Evolutionary conservation across 2,113 vertebrate species (phyloP).

Genomic region (Cochlearius cochlearius): DNA sequence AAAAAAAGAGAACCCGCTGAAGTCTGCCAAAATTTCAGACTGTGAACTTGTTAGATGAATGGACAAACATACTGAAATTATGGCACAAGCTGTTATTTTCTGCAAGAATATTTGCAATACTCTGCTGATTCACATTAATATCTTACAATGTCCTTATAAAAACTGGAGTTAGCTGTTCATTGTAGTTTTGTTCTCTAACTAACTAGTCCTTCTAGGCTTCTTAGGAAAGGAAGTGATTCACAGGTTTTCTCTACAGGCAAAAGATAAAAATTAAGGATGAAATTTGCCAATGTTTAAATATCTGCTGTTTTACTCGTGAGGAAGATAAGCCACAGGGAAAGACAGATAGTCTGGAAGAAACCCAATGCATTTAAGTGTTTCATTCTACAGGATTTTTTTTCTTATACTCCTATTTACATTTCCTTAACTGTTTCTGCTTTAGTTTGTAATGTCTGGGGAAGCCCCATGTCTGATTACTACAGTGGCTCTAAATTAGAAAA

Average conservation of each 20-base stretch:
- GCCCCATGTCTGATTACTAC: not conserved
- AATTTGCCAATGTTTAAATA: not conserved
- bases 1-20: not conserved
- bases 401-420: not conserved
- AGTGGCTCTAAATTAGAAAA: not conserved
- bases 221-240: not conserved
- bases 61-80: not conserved
- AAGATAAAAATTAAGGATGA: not conserved
- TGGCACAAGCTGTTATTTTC: not conserved
- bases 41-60: not conserved
- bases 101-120: not conserved
- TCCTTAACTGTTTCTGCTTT: not conserved
- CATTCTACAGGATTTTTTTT: not conserved
- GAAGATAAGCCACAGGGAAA: not conserved
- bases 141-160: not conserved
- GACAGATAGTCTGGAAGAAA: not conserved
- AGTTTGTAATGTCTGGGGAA: not conserved
- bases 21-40: not conserved
- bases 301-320: not conserved
- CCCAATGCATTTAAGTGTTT: not conserved
- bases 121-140: not conserved
- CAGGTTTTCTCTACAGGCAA: not conserved
- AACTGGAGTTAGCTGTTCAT: not conserved
- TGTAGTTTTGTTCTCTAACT: not conserved
- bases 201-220: not conserved